Evolutionary conservation across 2,113 vertebrate genomes (phyloP).

Genomic region (Lycaon pictus): DNA sequence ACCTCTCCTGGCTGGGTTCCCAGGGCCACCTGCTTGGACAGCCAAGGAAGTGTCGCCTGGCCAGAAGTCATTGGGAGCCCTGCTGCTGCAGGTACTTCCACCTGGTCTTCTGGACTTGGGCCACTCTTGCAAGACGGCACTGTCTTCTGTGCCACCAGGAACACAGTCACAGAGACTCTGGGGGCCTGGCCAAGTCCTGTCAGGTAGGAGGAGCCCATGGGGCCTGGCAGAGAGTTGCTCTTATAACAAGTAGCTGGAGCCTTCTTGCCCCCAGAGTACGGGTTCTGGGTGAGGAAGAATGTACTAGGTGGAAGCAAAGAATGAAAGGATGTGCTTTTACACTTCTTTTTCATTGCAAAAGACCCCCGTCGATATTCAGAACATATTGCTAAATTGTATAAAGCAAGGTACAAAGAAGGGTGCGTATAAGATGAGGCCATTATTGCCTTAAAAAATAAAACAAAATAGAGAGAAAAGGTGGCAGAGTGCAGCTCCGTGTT

Average conservation of each 20-base stretch:
- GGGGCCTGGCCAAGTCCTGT: background rate
- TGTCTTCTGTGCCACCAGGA: background rate
- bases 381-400: background rate
- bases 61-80: background rate
- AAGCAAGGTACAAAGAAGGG: background rate
- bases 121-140: background rate
- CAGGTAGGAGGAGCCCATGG: rapidly evolving
- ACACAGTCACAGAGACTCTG: background rate
- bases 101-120: background rate
- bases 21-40: background rate
- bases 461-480: background rate
- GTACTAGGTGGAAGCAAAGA: rapidly evolving
- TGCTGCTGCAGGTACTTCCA: rapidly evolving
- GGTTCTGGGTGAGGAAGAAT: background rate
- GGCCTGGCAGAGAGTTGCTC: no score
- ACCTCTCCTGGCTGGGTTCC: background rate
- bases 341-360: background rate
- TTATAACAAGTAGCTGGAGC: background rate
- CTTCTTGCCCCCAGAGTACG: rapidly evolving
- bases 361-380: no score
- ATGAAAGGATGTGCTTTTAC: background rate
- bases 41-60: background rate
- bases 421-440: no score
- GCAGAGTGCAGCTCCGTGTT: rapidly evolving
- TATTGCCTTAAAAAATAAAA: background rate